phyloP scores from a whole-genome alignment of 2,888 invertebrate genomes.

The Lypha dubia region DNA sequence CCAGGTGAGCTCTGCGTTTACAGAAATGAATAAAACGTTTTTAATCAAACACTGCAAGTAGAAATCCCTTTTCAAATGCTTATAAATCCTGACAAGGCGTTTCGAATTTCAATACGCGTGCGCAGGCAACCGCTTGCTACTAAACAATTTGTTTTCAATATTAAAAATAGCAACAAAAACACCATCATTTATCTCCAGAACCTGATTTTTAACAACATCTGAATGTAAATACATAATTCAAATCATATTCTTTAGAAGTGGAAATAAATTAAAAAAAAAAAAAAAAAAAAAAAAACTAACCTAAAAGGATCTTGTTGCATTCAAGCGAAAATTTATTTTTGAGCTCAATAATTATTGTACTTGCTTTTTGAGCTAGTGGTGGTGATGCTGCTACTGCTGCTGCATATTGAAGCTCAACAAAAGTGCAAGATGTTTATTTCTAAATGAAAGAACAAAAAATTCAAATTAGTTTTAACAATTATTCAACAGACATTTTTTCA shows the following conservation, averaged over 20 bases:
- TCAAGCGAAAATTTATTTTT: slow-evolving; percentile 59
- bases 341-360: slow-evolving; percentile 50
- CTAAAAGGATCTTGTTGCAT: slow-evolving; percentile 62
- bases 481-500: slow-evolving; percentile 63
- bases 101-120: slow-evolving; percentile 69
- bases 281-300: neutral
- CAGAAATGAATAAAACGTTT: too few relatives aligned
- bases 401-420: slow-evolving; percentile 54
- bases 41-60: neutral
- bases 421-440: slow-evolving; percentile 64
- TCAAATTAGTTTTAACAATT: slow-evolving; percentile 69
- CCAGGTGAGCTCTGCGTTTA: neutral
- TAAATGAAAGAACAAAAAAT: slow-evolving; percentile 39
- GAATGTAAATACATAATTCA: slow-evolving; percentile 36
- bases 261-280: too few relatives aligned
- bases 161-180: slow-evolving; percentile 27
- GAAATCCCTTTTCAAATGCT: slow-evolving; percentile 45
- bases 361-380: slow-evolving; percentile 50
- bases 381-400: slow-evolving; percentile 3
- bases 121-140: slow-evolving; percentile 59
- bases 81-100: slow-evolving; percentile 65
- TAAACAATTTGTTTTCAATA: slow-evolving; percentile 19
- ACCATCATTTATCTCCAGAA: slow-evolving; percentile 44
- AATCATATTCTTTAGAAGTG: slow-evolving; percentile 27
- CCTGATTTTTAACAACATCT: slow-evolving; percentile 66